These are phyloP conservation scores for Trachemys scripta DNA, from an alignment of 2,113 vertebrate genomes.

Conservation along the genomic window DNA sequence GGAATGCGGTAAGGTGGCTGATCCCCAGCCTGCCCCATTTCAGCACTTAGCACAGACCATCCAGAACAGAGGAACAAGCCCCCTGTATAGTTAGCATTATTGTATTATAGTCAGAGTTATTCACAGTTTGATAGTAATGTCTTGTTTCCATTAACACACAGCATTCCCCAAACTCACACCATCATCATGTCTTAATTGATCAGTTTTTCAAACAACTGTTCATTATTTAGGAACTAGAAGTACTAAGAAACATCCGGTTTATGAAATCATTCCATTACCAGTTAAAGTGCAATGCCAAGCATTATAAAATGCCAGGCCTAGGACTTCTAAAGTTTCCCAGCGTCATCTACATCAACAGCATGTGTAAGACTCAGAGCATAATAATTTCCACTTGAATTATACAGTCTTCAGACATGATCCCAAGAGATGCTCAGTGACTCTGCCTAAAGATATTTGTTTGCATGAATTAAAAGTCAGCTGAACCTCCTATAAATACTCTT, in stretches of 20 bases:
- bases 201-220: neutral
- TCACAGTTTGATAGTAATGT: neutral
- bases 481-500: neutral
- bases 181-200: neutral
- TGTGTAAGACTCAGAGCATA: neutral
- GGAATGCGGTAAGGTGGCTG: neutral
- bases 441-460: neutral
- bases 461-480: neutral
- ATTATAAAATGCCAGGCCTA: neutral
- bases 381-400: neutral
- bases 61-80: neutral
- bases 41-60: accelerated
- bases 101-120: neutral
- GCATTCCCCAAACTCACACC: neutral
- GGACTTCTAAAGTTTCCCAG: neutral
- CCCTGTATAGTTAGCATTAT: accelerated
- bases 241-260: neutral
- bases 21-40: too few species aligned
- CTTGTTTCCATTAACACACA: neutral
- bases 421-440: neutral
- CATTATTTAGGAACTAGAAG: neutral
- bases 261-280: neutral
- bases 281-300: neutral
- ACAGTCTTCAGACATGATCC: neutral
- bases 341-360: neutral